Percentiles rank a stretch among this genome's conserved stretches.
Evolutionary conservation across 2,797 vertebrate genomes (phyloP).

Genomic region (Lemur catta): DNA sequence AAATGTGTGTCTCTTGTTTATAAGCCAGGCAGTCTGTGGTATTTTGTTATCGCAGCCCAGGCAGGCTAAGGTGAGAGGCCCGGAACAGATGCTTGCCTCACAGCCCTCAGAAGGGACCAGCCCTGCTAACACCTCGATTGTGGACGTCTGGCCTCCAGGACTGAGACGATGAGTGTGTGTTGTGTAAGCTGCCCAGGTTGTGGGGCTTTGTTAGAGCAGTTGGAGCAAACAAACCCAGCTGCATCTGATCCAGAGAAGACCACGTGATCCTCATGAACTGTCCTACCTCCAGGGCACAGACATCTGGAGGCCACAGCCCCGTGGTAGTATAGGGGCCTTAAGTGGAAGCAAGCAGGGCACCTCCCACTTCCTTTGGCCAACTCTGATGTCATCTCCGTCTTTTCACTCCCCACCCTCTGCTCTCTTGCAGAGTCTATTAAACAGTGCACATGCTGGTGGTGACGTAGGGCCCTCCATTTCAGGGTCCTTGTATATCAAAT

Average conservation of each 20-base stretch:
- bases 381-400: fast-evolving
- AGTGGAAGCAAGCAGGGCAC: fast-evolving
- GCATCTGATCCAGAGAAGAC: not conserved
- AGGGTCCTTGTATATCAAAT: not conserved
- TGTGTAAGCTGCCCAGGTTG: fast-evolving
- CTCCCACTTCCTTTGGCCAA: not conserved
- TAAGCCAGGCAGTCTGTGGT: not conserved
- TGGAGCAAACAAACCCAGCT: not conserved
- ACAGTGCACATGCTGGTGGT: not conserved
- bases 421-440: not conserved
- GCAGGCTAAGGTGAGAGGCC: not conserved
- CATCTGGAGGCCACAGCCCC: no score
- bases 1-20: not conserved
- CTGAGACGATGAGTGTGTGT: not conserved
- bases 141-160: not conserved
- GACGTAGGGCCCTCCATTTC: fast-evolving
- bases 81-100: no score
- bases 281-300: no score
- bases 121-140: not conserved
- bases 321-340: fast-evolving
- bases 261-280: fast-evolving
- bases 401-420: not conserved
- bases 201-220: not conserved
- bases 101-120: not conserved
- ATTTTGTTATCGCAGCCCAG: not conserved